Percentiles rank a stretch among this genome's conserved stretches.
Conservation (phyloP, 1,140 invertebrate species). For the Oedothorax gibbosus region DNA sequence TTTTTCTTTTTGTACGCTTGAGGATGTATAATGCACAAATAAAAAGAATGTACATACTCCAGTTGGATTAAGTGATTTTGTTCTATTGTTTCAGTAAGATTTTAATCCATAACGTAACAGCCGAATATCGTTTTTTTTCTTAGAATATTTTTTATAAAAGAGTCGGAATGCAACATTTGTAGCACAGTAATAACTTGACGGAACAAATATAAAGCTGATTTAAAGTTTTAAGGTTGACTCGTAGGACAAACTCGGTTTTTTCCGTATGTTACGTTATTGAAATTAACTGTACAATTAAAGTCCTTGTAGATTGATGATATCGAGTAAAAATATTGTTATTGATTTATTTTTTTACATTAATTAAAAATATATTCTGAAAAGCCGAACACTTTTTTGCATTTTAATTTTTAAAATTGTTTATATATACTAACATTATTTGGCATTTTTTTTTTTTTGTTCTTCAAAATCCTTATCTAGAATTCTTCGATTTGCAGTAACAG, state of each 20-base stretch:
- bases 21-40: not conserved
- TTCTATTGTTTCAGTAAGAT: slow-evolving; percentile 9
- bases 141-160: too few species aligned
- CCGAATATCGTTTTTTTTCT: not conserved
- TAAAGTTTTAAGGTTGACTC: too few species aligned
- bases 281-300: not conserved
- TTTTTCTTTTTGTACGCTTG: not conserved
- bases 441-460: too few species aligned
- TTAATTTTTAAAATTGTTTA: too few species aligned
- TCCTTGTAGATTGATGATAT: not conserved
- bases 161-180: not conserved
- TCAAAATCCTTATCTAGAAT: too few species aligned
- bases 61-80: slow-evolving; percentile 22
- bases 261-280: not conserved
- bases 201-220: not conserved
- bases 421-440: too few species aligned
- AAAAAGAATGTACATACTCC: not conserved
- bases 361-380: too few species aligned
- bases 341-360: too few species aligned
- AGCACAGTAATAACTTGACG: not conserved
- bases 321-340: too few species aligned
- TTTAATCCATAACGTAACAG: slow-evolving; percentile 18
- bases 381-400: too few species aligned
- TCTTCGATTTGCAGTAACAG: too few species aligned
- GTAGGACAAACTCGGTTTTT: not conserved